A percentile compares a stretch with the other conserved stretches of the same genome.
Evolutionary conservation across 2,888 invertebrate genomes (phyloP).

Genomic region (Atethmia centrago): DNA sequence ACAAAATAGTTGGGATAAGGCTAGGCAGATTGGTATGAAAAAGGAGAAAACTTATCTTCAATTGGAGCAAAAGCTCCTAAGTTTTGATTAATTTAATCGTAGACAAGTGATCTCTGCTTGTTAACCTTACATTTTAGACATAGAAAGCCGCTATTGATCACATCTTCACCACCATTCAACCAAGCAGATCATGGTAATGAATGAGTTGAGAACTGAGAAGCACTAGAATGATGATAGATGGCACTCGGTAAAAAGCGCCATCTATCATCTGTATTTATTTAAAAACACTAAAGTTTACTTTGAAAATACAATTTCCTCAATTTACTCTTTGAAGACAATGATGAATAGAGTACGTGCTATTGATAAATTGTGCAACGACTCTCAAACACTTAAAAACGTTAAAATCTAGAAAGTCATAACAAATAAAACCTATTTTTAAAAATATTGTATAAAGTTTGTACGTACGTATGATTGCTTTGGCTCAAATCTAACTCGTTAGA

Average conservation of each 20-base stretch:
- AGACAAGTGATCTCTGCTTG: not conserved
- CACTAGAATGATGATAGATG: constrained; percentile 27
- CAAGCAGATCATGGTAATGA: constrained; percentile 15
- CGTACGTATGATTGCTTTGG: constrained; percentile 37
- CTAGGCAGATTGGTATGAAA: not conserved
- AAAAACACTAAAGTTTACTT: constrained; percentile 24
- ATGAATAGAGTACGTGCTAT: constrained; percentile 35
- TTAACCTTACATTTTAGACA: constrained; percentile 1
- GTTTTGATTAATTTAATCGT: not conserved
- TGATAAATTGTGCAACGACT: constrained; percentile 23
- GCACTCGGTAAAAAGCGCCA: too few relatives aligned
- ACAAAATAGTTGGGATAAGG: not conserved
- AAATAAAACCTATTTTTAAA: constrained; percentile 40
- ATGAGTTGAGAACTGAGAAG: constrained; percentile 15
- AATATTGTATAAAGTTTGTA: constrained; percentile 26
- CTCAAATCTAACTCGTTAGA: constrained; percentile 14
- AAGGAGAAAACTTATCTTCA: not conserved
- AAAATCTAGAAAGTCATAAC: constrained; percentile 30
- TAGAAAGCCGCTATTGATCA: constrained; percentile 7
- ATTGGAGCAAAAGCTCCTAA: not conserved
- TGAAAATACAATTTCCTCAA: constrained; percentile 48
- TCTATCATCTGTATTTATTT: constrained; percentile 21
- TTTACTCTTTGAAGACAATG: constrained; percentile 47
- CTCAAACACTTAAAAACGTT: constrained; percentile 19
- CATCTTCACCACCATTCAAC: not conserved